Conservation (phyloP, 2,797 vertebrate genomes). For the Enteromius thamalakanensis region DNA sequence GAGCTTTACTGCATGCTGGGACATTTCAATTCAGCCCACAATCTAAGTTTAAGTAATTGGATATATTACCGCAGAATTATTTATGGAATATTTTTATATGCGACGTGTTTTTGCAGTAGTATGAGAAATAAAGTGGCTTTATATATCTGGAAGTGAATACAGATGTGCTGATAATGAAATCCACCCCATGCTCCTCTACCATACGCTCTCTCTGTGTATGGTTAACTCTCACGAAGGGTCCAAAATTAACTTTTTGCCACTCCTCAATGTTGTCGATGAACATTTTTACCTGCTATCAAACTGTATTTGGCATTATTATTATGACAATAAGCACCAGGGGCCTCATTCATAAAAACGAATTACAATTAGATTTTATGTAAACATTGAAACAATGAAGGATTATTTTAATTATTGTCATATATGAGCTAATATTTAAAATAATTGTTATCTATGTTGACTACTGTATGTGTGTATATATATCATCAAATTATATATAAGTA, state of each 20-base stretch:
- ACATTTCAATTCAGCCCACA: constrained; percentile 23
- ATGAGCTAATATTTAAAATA: no score
- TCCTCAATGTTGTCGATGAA: not conserved
- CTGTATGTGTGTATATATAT: no score
- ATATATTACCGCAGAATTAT: constrained; percentile 26
- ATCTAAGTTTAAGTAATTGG: constrained; percentile 21
- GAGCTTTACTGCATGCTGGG: constrained; percentile 33
- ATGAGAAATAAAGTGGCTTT: constrained; percentile 14
- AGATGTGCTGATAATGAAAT: constrained; percentile 50
- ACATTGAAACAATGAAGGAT: no score
- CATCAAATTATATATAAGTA: no score
- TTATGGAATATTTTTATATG: constrained; percentile 47
- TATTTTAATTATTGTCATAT: no score
- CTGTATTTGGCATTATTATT: not conserved
- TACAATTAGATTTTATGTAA: not conserved
- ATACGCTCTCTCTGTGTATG: constrained; percentile 28
- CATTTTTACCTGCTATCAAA: not conserved
- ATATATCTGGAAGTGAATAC: constrained; percentile 48
- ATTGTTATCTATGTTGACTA: no score
- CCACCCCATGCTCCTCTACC: not conserved
- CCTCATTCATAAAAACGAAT: not conserved
- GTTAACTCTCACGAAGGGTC: not conserved
- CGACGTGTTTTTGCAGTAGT: not conserved
- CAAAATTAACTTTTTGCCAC: not conserved
- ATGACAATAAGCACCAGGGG: not conserved